These are phyloP conservation scores for Hystrix brachyura DNA, from an alignment of 2,113 vertebrate genomes.

Conservation along the genomic window DNA sequence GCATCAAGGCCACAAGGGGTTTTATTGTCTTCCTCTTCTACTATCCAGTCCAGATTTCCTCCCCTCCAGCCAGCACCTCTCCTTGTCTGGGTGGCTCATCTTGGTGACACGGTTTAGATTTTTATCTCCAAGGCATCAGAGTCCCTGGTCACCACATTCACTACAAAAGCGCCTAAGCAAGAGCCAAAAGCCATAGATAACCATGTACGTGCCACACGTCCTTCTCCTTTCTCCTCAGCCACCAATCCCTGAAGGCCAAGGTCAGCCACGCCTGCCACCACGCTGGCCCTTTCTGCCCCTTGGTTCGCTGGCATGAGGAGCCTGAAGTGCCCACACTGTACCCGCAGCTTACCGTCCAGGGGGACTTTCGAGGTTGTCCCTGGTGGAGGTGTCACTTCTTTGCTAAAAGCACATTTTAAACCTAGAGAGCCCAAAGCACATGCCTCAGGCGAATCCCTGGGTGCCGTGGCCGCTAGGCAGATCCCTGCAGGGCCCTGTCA, in stretches of 20 bases:
- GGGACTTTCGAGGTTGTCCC: not conserved
- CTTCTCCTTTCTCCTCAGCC: not conserved
- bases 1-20: not conserved
- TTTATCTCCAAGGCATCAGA: not conserved
- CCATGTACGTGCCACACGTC: accelerated
- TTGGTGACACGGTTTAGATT: not conserved
- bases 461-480: not conserved
- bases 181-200: too few species aligned
- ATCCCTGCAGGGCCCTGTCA: not conserved
- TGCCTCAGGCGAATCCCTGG: not conserved
- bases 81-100: not conserved
- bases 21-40: not conserved
- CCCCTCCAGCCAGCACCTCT: not conserved
- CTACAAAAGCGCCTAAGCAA: not conserved
- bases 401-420: not conserved
- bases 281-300: not conserved
- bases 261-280: accelerated
- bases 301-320: not conserved
- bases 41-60: too few species aligned
- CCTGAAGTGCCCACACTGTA: not conserved
- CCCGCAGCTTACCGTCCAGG: not conserved
- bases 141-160: too few species aligned
- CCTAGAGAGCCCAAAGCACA: not conserved
- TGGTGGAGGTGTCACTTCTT: accelerated
- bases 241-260: not conserved